These are phyloP conservation scores for Chrysogorgia sp. DNA, from an alignment of 92 coral and sea anemone genomes.

Conservation along the genomic window DNA sequence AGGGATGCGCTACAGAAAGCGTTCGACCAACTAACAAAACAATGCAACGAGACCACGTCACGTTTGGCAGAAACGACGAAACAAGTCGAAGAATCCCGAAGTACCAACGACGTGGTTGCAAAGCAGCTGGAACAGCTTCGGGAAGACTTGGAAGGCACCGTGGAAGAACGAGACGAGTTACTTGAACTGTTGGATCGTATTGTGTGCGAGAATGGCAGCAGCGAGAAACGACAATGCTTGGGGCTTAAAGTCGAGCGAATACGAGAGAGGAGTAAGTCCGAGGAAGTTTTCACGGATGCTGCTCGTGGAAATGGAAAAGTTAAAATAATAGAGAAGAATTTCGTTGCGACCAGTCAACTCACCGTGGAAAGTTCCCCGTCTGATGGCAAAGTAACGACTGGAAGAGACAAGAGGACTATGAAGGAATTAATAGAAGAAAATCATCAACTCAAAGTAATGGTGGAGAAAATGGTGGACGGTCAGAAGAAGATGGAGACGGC, in stretches of 20 bases:
- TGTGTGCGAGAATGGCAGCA: slow-evolving; percentile 39
- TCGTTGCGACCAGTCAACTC: background rate
- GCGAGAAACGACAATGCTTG: slow-evolving; percentile 12
- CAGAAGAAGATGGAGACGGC: slow-evolving; percentile 47
- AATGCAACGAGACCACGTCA: slow-evolving; percentile 16
- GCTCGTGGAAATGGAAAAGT: background rate
- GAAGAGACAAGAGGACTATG: slow-evolving; percentile 35
- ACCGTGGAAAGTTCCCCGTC: slow-evolving; percentile 11
- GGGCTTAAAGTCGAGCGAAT: slow-evolving; percentile 45
- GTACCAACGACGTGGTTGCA: slow-evolving; percentile 29
- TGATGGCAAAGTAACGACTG: background rate
- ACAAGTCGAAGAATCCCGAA: slow-evolving; percentile 15
- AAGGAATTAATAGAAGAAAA: slow-evolving; percentile 52
- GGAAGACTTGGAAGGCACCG: slow-evolving; percentile 47
- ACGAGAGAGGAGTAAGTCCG: slow-evolving; percentile 44
- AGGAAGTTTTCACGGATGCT: slow-evolving; percentile 14
- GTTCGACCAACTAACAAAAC: background rate
- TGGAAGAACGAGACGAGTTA: slow-evolving; percentile 47
- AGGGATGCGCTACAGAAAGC: slow-evolving; percentile 22
- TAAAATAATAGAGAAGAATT: background rate
- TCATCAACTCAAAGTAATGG: slow-evolving; percentile 62
- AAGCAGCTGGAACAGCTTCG: slow-evolving; percentile 44
- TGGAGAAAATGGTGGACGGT: slow-evolving; percentile 62
- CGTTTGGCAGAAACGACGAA: slow-evolving; percentile 1
- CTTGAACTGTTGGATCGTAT: slow-evolving; percentile 40